Percentiles rank a stretch among this genome's conserved stretches.
Conservation (phyloP, 2,113 vertebrate genomes). For the Raja brachyura region DNA sequence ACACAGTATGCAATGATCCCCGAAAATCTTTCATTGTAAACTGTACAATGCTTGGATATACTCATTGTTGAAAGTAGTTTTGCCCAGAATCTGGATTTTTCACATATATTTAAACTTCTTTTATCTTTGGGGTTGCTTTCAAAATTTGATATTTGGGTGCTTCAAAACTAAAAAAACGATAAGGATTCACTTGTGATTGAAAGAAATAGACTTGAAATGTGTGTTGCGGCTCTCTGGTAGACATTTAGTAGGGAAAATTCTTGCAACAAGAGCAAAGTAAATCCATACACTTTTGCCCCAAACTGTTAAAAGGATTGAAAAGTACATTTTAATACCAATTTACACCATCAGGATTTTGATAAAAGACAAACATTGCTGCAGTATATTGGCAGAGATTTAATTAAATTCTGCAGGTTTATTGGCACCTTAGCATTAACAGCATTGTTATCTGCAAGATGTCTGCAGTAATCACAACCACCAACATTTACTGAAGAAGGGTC, state of each 20-base stretch:
- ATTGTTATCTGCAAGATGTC: not conserved
- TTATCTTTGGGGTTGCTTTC: no score
- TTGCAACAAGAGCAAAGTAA: not conserved
- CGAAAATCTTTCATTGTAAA: not conserved
- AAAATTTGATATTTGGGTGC: no score
- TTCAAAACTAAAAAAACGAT: not conserved
- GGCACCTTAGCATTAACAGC: not conserved
- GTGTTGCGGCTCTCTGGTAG: not conserved
- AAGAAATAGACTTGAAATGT: not conserved
- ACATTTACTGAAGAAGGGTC: conserved; percentile 7
- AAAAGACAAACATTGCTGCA: not conserved
- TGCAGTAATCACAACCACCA: not conserved
- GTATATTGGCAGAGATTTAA: not conserved
- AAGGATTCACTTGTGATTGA: not conserved
- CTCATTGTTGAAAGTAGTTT: not conserved
- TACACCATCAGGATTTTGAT: conserved; percentile 1
- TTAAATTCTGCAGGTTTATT: conserved; percentile 21
- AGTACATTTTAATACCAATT: conserved; percentile 23
- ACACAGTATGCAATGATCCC: not conserved
- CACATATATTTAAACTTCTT: not conserved
- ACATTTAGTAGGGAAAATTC: not conserved
- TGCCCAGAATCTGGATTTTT: not conserved
- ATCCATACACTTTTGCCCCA: not conserved
- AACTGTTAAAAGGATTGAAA: not conserved
- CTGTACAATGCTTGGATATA: not conserved